Percentiles rank a stretch among this genome's conserved stretches.
phyloP scores from a whole-genome alignment of 2,797 vertebrate species.

The Catostomus latipinnis region DNA sequence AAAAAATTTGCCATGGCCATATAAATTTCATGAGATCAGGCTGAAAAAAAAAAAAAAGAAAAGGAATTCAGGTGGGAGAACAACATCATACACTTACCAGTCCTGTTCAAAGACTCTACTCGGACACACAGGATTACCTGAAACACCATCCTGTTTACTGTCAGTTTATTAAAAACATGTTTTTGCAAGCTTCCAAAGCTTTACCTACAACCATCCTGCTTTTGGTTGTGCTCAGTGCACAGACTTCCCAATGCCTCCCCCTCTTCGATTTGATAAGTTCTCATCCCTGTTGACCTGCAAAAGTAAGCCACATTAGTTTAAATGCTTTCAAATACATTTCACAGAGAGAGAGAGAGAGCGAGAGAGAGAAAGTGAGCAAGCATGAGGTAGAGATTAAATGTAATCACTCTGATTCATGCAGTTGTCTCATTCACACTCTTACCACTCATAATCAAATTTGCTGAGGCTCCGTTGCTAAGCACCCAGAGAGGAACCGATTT shows the following conservation, averaged over 20 bases:
- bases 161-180: constrained; percentile 12
- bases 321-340: constrained; percentile 44
- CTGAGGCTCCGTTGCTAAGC: constrained; percentile 40
- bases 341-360: neutral
- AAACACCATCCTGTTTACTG: constrained; percentile 3
- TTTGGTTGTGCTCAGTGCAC: neutral
- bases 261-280: neutral
- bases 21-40: no score
- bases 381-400: constrained; percentile 29
- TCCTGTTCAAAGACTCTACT: neutral
- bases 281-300: constrained; percentile 44
- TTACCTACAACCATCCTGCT: neutral
- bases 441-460: constrained; percentile 51
- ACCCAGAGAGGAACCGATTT: constrained; percentile 41
- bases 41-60: no score
- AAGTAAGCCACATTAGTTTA: constrained; percentile 36
- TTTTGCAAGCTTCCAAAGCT: neutral
- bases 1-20: no score
- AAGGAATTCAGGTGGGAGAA: no score
- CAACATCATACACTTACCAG: constrained; percentile 4
- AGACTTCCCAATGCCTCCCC: neutral
- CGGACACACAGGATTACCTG: neutral
- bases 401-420: constrained; percentile 45
- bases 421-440: constrained; percentile 41
- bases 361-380: neutral